Percentiles rank a stretch among this genome's conserved stretches.
Evolutionary conservation across 2,113 vertebrate species (phyloP).

Genomic region (Lepisosteus osseus): DNA sequence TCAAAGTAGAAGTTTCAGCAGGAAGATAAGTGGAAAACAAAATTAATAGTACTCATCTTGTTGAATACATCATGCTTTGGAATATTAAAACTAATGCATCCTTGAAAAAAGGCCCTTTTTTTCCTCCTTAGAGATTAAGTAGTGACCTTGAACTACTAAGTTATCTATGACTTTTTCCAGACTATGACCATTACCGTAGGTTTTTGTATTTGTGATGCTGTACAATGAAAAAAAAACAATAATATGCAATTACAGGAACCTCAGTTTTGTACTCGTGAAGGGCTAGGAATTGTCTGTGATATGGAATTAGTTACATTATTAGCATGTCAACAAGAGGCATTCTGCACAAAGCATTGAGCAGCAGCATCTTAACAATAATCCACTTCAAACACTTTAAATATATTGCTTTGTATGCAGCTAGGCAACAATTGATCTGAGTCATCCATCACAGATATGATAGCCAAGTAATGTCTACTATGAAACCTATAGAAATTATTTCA

Average conservation of each 20-base stretch:
- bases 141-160: background rate
- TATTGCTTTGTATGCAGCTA: background rate
- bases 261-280: background rate
- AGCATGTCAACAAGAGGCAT: background rate
- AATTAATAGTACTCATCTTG: background rate
- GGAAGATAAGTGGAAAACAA: background rate
- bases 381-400: background rate
- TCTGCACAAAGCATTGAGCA: background rate
- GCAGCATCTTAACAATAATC: background rate
- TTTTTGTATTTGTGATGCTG: background rate
- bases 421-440: background rate
- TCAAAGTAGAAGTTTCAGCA: background rate
- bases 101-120: background rate
- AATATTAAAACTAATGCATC: background rate
- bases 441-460: constrained; percentile 1
- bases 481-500: constrained; percentile 12
- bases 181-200: background rate
- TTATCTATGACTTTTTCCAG: constrained; percentile 1
- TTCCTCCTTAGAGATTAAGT: background rate
- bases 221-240: background rate
- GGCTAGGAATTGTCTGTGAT: background rate
- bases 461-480: background rate
- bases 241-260: background rate
- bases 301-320: background rate
- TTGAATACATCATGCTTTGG: background rate